A percentile compares a stretch with the other conserved stretches of the same genome.
These are phyloP conservation scores for Leptinotarsa tumamoca DNA, from an alignment of 2,888 invertebrate genomes.

Conservation along the genomic window DNA sequence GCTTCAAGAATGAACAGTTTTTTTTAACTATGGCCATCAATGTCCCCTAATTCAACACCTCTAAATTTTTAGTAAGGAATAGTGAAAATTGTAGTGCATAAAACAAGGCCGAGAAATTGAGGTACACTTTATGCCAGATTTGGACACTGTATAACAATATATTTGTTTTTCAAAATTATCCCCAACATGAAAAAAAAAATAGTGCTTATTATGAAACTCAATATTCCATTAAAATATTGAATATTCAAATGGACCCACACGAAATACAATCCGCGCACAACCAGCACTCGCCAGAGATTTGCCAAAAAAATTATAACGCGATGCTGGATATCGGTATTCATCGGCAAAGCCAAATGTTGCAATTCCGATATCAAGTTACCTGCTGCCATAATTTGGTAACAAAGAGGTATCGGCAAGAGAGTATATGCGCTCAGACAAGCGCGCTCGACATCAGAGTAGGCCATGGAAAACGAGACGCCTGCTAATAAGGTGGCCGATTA, in stretches of 20 bases:
- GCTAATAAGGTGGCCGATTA: slow-evolving; percentile 65
- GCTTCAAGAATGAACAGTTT: too few relatives aligned
- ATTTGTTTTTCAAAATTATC: too few relatives aligned
- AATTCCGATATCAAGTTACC: slow-evolving; percentile 30
- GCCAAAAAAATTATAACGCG: slow-evolving; percentile 57
- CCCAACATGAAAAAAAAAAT: too few relatives aligned
- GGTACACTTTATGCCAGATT: too few relatives aligned
- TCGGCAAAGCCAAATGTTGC: slow-evolving; percentile 40
- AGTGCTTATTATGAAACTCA: background rate
- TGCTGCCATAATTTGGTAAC: slow-evolving; percentile 58
- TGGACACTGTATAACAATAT: too few relatives aligned
- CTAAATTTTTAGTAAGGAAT: too few relatives aligned
- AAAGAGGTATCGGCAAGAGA: slow-evolving; percentile 59
- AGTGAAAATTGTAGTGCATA: too few relatives aligned
- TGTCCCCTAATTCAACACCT: too few relatives aligned
- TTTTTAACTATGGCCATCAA: too few relatives aligned
- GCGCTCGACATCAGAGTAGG: slow-evolving; percentile 58
- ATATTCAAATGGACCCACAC: slow-evolving; percentile 16
- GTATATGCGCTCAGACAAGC: slow-evolving; percentile 54
- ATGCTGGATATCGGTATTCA: slow-evolving; percentile 48
- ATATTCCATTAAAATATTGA: slow-evolving; percentile 14
- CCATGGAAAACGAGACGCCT: slow-evolving; percentile 61
- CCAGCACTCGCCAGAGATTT: slow-evolving; percentile 49
- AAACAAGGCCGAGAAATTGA: too few relatives aligned
- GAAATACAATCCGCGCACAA: slow-evolving; percentile 17